Evolutionary conservation across 2,113 vertebrate species (phyloP).

Genomic region (Stigmatopora argus): DNA sequence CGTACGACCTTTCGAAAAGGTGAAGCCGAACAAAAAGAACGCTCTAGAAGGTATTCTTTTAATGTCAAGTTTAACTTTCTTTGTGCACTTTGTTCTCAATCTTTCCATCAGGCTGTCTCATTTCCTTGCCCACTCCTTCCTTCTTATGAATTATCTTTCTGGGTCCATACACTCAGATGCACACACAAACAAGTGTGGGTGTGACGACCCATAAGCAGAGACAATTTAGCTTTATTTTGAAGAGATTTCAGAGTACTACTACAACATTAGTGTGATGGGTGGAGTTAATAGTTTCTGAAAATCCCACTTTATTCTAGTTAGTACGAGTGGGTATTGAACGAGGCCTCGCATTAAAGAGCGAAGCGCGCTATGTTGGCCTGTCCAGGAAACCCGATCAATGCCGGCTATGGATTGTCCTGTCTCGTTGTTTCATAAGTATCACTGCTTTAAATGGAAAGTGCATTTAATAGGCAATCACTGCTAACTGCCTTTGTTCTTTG

Average conservation of each 20-base stretch:
- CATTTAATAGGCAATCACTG: slow-evolving; percentile 78
- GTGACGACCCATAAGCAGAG: slow-evolving; percentile 69
- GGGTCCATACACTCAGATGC: slow-evolving; percentile 26
- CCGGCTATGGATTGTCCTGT: slow-evolving; percentile 73
- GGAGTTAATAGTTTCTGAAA: slow-evolving; percentile 68
- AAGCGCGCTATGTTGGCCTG: slow-evolving; percentile 55
- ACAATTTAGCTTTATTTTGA: slow-evolving; percentile 71
- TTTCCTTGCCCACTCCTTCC: slow-evolving; percentile 14
- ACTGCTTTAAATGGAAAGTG: slow-evolving; percentile 76
- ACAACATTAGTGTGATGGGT: slow-evolving; percentile 70
- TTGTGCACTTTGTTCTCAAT: slow-evolving; percentile 34
- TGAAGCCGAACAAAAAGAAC: slow-evolving; percentile 34
- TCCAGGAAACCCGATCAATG: slow-evolving; percentile 68
- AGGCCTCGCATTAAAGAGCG: slow-evolving; percentile 64
- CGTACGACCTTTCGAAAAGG: slow-evolving; percentile 62
- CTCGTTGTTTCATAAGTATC: slow-evolving; percentile 74
- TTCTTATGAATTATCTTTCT: slow-evolving; percentile 27
- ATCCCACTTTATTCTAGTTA: slow-evolving; percentile 72
- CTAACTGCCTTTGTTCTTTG: slow-evolving; percentile 72
- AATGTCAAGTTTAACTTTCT: slow-evolving; percentile 38
- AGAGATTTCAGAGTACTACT: slow-evolving; percentile 72
- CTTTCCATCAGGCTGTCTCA: slow-evolving; percentile 24
- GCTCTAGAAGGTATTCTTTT: slow-evolving; percentile 40
- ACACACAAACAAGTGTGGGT: slow-evolving; percentile 35
- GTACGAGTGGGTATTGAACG: slow-evolving; percentile 67